Evolutionary conservation across 1,140 invertebrate genomes (phyloP), one percentile per base, ranked within the genome.

Genomic region (Armadillidium nasatum): DNA sequence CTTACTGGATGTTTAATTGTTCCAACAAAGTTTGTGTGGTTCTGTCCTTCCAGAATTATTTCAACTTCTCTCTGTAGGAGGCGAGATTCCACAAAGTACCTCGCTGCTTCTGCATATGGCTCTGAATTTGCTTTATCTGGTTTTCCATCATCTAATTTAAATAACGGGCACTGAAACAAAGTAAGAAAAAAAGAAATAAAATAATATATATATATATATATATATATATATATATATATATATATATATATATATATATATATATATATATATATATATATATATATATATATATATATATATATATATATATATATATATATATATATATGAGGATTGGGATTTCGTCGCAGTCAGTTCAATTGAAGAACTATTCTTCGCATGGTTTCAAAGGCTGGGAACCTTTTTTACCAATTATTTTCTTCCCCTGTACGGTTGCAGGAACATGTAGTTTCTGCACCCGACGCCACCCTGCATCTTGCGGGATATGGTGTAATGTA

Each of bases 21-120:
- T 22, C 96, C 97, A 79, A 98, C 91, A 82, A 98, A 94, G 82
- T 88, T 90, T 78, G 92, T 93, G 80, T 89, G 87, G 81, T 94
- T 95, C 0, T 93, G 90, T 0, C 94, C 93, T 83, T 98, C 95
- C 13, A 99, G 86, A 69, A 95, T 88, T 45, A 99, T 90, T 84
- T 90, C 0, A n/a, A 99, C 91, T 82, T 99, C 96, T 80, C 94
- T 88, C 82, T 99, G 96, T 10, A 99, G 85, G 0, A 99, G 86
- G 70, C 93, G 88, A 10, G 89, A 89, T 84, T 99, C 97, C 11
- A 96, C 93, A 84, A 95, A 99, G 85, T 89, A 98, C 75, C 91
- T 91, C 7, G 94, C 93, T 85, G 95, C 93, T 80, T 92, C 90
- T 10, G 91, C 91, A 83, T 88, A 94, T 23, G 85, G 85, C 84